A percentile compares a stretch with the other conserved stretches of the same genome.
These are phyloP conservation scores for Rafetus swinhoei DNA, from an alignment of 2,113 vertebrate genomes.

Conservation along the genomic window DNA sequence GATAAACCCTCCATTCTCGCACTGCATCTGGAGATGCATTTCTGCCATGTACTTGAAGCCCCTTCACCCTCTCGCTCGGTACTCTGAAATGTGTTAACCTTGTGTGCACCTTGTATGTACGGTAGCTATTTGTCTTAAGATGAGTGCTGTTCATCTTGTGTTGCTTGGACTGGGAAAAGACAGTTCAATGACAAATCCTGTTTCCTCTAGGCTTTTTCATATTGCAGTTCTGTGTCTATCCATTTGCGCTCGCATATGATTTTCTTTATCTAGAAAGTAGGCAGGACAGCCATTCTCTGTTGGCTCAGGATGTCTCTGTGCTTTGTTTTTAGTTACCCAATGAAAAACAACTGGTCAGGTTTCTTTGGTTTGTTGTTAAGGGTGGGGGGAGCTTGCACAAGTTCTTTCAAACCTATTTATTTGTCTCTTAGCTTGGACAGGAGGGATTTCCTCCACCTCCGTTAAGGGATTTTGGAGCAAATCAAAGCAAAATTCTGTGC, in stretches of 20 bases:
- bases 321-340: not conserved
- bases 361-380: not conserved
- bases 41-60: not conserved
- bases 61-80: not conserved
- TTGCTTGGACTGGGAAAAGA: not conserved
- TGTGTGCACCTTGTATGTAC: accelerated
- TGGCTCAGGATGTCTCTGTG: accelerated
- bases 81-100: not conserved
- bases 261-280: not conserved
- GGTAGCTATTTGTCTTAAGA: not conserved
- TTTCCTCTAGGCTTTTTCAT: not conserved
- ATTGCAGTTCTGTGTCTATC: not conserved
- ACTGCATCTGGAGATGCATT: accelerated
- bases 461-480: not conserved
- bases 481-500: not conserved
- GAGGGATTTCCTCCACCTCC: not conserved
- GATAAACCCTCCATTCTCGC: not conserved
- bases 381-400: not conserved
- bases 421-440: not conserved
- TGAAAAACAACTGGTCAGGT: not conserved
- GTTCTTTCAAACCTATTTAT: accelerated
- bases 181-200: not conserved
- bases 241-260: not conserved
- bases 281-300: accelerated
- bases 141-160: accelerated